Evolutionary conservation across 2,888 invertebrate genomes (phyloP).

Genomic region (Graphium colonna): DNA sequence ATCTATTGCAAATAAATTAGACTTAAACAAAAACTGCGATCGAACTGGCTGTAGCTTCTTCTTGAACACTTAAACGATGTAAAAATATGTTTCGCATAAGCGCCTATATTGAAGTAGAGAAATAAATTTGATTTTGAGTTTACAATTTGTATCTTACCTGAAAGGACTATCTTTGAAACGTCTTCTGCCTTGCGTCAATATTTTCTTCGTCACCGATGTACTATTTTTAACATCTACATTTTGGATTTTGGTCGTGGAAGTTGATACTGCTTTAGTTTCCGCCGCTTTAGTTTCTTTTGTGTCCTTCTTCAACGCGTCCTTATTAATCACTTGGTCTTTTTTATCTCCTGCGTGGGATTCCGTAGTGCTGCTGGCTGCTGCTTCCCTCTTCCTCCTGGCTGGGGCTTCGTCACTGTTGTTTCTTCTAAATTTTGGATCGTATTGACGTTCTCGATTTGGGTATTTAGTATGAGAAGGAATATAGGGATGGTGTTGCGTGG

Average conservation of each 20-base stretch:
- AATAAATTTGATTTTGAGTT: too few relatives aligned
- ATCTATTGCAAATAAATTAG: too few relatives aligned
- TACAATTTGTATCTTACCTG: too few relatives aligned
- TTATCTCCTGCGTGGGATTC: too few relatives aligned
- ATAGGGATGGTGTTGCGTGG: conserved; percentile 42
- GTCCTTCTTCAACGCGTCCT: conserved; percentile 3
- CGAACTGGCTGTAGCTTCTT: too few relatives aligned
- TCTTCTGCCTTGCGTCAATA: conserved; percentile 1
- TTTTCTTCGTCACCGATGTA: not conserved
- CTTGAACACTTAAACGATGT: too few relatives aligned
- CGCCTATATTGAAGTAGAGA: too few relatives aligned
- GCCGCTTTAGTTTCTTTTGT: conserved; percentile 1
- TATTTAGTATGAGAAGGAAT: conserved; percentile 49
- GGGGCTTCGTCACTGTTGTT: conserved; percentile 13
- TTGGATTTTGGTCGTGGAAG: not conserved
- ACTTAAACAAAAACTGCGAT: too few relatives aligned
- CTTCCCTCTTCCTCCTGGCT: conserved; percentile 18
- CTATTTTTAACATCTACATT: not conserved
- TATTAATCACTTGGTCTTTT: not conserved
- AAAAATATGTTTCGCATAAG: too few relatives aligned
- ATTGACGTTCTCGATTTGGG: conserved; percentile 7
- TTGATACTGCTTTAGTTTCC: not conserved
- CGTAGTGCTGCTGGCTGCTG: conserved; percentile 5
- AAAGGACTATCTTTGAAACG: not conserved
- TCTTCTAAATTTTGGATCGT: conserved; percentile 5